Conservation (phyloP, 2,888 invertebrate genomes). For the Tipula unca region DNA sequence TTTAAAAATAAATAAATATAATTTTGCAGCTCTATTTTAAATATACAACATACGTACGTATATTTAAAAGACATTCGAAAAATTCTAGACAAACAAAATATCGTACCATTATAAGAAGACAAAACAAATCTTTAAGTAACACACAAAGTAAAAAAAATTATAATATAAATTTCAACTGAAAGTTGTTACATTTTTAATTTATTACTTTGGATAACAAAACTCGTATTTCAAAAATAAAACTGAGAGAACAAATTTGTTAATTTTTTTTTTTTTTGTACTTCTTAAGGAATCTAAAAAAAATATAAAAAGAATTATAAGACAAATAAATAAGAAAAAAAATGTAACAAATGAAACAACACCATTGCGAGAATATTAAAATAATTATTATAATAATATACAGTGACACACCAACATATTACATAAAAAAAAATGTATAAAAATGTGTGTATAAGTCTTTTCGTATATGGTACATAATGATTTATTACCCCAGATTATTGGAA, state of each 20-base stretch:
- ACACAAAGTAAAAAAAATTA: neutral
- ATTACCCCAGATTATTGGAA: neutral
- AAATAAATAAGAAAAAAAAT: neutral
- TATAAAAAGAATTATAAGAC: neutral
- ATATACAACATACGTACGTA: too few relatives aligned
- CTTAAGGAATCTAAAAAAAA: neutral
- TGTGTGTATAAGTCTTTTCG: neutral
- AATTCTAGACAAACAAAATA: neutral
- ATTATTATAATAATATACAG: neutral
- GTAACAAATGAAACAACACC: constrained; percentile 2
- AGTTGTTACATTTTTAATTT: constrained; percentile 20
- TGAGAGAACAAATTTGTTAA: constrained; percentile 15
- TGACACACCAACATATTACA: neutral
- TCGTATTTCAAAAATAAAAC: constrained; percentile 19
- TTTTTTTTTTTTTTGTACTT: neutral
- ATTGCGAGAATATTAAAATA: constrained; percentile 18
- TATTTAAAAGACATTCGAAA: neutral
- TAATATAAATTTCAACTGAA: constrained; percentile 1
- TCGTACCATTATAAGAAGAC: constrained; percentile 1
- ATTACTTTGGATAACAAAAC: constrained; percentile 19
- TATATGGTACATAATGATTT: neutral
- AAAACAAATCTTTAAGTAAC: constrained; percentile 14
- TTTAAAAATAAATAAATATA: neutral
- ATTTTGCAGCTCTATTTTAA: neutral
- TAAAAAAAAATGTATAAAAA: neutral